Base-by-base conservation (phyloP, 2,888 invertebrate genomes). In the Lochmaea capreae region DNA sequence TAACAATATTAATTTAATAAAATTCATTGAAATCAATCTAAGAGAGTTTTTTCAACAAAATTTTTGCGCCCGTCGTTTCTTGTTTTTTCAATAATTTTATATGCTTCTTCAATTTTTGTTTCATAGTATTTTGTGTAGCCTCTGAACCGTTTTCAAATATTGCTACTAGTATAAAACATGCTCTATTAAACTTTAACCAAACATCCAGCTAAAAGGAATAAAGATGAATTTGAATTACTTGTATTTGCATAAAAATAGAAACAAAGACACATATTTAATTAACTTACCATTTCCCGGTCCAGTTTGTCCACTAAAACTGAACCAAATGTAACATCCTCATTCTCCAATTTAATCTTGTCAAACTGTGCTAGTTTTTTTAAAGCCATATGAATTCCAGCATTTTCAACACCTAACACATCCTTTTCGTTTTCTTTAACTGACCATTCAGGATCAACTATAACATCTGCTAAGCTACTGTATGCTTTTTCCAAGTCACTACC, bases 141-240 rank as follows among this genome's bases (percentile, higher is more conserved):
- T 88, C 86, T 0, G 85, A 83, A 79, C 90, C 91, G 81, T 90
- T 92, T 86, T 94, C 93, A 59, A 92, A 88, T 22, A 93, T 83
- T 67, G 91, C 89, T 2, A 95, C 86, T 10, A 95, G 86, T 71
- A 95, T 88, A 85, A 94, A 96, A 81, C 94, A 95, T 0, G 93
- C 94, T 78, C 95, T 89, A 82, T 96, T 96, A 58, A 91, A 91
- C 62, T 89, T 86, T 67, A 93, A 85, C 95, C 95, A 95, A 14
- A 85, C 83, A 76, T 89, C 85, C 2, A 94, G 81, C 93, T 93
- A 85, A 69, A 89, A 88, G 76, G 69, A 76, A 78, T 76, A 67
- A 43, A 10, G 72, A 73, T 14, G 54, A 43, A 57, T 18, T 12
- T 10, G n/a, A 33, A 59, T 26, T 59, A 59, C 9, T 54, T 10